Evolutionary conservation across 35 echinoderm and acorn worm genomes (phyloP).

Genomic region (Anneissia japonica): DNA sequence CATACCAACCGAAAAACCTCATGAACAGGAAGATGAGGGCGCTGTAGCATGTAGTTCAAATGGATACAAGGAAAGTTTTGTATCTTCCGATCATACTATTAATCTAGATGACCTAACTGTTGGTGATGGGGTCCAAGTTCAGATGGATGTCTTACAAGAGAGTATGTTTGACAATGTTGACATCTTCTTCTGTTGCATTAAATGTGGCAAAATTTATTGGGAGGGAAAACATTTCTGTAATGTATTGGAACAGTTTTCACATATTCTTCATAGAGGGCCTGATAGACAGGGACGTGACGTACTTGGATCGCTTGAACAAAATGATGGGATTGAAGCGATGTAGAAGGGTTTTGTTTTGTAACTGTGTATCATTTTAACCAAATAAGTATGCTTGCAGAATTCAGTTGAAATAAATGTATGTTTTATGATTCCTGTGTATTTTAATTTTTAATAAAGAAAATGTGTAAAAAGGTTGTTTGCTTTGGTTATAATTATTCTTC

Average conservation of each 20-base stretch:
- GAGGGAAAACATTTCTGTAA: slow-evolving; percentile 47
- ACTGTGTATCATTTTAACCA: too few relatives aligned
- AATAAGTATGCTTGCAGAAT: too few relatives aligned
- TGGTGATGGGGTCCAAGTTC: slow-evolving; percentile 11
- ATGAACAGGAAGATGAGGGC: neutral
- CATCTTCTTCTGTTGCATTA: slow-evolving; percentile 33
- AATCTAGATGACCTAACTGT: slow-evolving; percentile 19
- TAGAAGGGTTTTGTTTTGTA: too few relatives aligned
- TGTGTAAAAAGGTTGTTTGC: too few relatives aligned
- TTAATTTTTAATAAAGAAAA: too few relatives aligned
- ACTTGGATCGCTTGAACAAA: neutral
- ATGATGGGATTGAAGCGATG: neutral
- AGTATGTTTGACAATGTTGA: slow-evolving; percentile 28
- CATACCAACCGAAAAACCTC: neutral
- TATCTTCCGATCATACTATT: neutral
- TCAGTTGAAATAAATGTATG: too few relatives aligned
- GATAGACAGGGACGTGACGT: neutral
- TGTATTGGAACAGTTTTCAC: slow-evolving; percentile 32
- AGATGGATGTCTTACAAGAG: slow-evolving; percentile 25
- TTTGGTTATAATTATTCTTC: too few relatives aligned
- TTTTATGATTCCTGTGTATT: too few relatives aligned
- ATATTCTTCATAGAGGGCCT: slow-evolving; percentile 13
- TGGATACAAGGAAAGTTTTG: neutral
- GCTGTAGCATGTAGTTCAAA: neutral
- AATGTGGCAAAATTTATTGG: slow-evolving; percentile 63